phyloP scores from a whole-genome alignment of 2,888 invertebrate species.

The Macrophya annulata region DNA sequence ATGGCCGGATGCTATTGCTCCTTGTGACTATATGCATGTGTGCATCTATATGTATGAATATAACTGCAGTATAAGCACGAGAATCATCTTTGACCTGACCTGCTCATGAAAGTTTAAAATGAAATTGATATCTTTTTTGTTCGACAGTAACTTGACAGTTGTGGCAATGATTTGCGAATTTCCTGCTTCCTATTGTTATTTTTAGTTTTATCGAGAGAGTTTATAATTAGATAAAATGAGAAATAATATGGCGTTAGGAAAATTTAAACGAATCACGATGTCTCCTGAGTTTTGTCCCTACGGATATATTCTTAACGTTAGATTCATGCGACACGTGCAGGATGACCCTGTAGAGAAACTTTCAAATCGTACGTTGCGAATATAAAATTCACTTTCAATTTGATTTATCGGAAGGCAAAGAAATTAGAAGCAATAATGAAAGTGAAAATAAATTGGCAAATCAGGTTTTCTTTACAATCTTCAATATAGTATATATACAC shows the following conservation, averaged over 20 bases:
- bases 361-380: slow-evolving; percentile 36
- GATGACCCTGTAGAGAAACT: slow-evolving; percentile 53
- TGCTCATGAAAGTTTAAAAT: slow-evolving; percentile 50
- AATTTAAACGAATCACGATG: slow-evolving; percentile 33
- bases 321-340: slow-evolving; percentile 24
- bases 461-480: slow-evolving; percentile 25
- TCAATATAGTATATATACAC: background rate
- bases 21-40: background rate
- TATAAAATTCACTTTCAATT: slow-evolving; percentile 55
- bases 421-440: slow-evolving; percentile 45
- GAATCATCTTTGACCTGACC: slow-evolving; percentile 51
- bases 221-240: background rate
- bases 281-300: slow-evolving; percentile 8
- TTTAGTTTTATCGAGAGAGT: background rate
- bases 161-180: slow-evolving; percentile 20
- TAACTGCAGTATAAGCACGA: slow-evolving; percentile 5
- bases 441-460: slow-evolving; percentile 52
- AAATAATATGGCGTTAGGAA: background rate
- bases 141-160: slow-evolving; percentile 35
- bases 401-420: slow-evolving; percentile 21
- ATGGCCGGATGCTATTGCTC: slow-evolving; percentile 18
- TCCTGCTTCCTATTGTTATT: background rate
- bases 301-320: background rate
- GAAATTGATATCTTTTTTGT: slow-evolving; percentile 24
- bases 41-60: background rate